Conservation (phyloP, 2,888 invertebrate genomes). For the Abscondita cerata region DNA sequence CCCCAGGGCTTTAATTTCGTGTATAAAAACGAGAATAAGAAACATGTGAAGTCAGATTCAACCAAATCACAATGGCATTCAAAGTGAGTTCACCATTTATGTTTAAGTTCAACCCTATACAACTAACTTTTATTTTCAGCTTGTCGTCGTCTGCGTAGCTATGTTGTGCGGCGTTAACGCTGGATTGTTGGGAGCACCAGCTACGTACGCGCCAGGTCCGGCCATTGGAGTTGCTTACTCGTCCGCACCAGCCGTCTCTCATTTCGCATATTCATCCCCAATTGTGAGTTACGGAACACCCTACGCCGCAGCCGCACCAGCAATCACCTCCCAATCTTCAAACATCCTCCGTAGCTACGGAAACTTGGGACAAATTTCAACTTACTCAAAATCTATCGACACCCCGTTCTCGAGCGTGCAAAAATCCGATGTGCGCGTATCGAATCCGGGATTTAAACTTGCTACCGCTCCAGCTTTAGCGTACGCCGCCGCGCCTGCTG, state of each 20-base stretch:
- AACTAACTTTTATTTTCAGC: constrained; percentile 51
- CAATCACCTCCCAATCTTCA: constrained; percentile 66
- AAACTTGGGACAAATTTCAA: constrained; percentile 73
- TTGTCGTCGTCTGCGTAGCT: constrained; percentile 64
- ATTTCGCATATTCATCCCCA: constrained; percentile 43
- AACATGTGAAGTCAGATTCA: constrained; percentile 25
- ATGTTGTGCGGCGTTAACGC: constrained; percentile 65
- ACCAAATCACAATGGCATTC: constrained; percentile 39
- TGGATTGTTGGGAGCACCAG: constrained; percentile 60
- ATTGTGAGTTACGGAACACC: constrained; percentile 44
- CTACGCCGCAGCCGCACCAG: constrained; percentile 62
- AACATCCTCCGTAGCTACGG: constrained; percentile 70
- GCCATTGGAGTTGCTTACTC: constrained; percentile 50
- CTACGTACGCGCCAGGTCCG: constrained; percentile 50
- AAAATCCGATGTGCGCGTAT: constrained; percentile 74
- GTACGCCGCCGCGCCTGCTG: constrained; percentile 51
- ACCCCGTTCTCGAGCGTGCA: constrained; percentile 77
- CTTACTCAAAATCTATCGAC: constrained; percentile 73
- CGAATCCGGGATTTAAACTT: constrained; percentile 63
- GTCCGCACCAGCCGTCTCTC: constrained; percentile 40
- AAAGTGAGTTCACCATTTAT: constrained; percentile 34
- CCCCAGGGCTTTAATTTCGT: constrained; percentile 20
- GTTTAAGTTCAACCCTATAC: constrained; percentile 9
- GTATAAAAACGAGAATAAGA: constrained; percentile 34
- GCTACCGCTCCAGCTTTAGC: constrained; percentile 38